Evolutionary conservation across 1,140 invertebrate species (phyloP), one percentile per base, ranked within the genome.

Genomic region (Philotrypesis tridentata): DNA sequence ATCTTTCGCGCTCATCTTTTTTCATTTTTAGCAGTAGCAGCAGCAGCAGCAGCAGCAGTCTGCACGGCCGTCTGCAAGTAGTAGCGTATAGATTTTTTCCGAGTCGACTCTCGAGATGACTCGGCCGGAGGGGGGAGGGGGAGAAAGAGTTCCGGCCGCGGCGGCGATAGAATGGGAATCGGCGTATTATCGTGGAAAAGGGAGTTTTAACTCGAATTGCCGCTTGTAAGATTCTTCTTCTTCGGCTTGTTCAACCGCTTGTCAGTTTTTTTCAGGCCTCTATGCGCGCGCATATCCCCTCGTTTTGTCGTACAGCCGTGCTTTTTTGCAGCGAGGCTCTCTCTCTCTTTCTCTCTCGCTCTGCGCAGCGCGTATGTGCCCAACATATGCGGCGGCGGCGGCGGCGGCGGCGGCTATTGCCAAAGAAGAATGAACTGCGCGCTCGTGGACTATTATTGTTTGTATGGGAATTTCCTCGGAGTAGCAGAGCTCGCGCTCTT

Each of bases 161-260:
- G 14, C 33, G 60, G 21, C 79, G 61, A 80, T 74, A 80, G 79
- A 74, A 80, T 80, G 61, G 79, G 79, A 80, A 80, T 80, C 71
- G 79, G 37, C 27, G 61, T 74, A 80, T 80, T 80, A 80, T 80
- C 79, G 60, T 80, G 79, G 71, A 80, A 74, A 80, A 68, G 71
- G 79, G 12, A 68, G 71, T 31, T 74, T 80, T 74, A 80, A 73
- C 63, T 74, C 40, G 71, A 67, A 80, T 74, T 65, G 37, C 60
- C 25, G 79, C 71, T 80, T 80, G 71, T 80, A 80, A 80, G 79
- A 74, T 80, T 74, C 79, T 74, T 80, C 79, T 80, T 73, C 71
- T 80, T 74, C 17, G 71, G 61, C 71, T 80, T 74, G 79, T 85
- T 84, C 83, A 74, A 71, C 40, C 61, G 73, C 68, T 61, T 60